These are phyloP conservation scores for Liasis olivaceus DNA, from an alignment of 2,797 vertebrate species.

Conservation along the genomic window DNA sequence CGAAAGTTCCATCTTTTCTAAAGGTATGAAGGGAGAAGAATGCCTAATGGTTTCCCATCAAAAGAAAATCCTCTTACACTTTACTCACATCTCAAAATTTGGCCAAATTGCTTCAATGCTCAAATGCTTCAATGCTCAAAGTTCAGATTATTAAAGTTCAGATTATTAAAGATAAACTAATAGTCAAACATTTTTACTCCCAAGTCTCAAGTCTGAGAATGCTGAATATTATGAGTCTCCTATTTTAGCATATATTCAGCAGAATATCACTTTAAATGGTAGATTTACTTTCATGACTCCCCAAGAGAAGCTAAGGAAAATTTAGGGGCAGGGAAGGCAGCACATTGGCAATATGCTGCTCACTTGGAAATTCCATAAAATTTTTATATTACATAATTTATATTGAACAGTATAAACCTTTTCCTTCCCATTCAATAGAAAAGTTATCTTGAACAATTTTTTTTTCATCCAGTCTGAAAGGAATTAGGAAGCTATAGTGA, in stretches of 20 bases:
- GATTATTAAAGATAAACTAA: background rate
- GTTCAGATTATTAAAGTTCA: fast-evolving
- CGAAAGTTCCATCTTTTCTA: fast-evolving
- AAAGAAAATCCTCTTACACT: background rate
- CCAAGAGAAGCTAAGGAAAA: background rate
- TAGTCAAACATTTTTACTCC: fast-evolving
- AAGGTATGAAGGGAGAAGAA: fast-evolving
- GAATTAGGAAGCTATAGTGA: background rate
- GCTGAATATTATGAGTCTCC: fast-evolving
- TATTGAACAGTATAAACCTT: background rate
- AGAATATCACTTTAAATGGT: no score
- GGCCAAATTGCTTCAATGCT: background rate
- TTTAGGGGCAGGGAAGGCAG: background rate
- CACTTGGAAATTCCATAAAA: background rate
- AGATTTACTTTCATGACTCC: background rate
- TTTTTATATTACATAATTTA: background rate
- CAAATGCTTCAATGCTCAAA: fast-evolving
- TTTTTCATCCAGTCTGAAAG: background rate
- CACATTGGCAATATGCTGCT: background rate
- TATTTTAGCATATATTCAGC: background rate
- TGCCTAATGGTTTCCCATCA: background rate
- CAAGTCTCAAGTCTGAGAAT: fast-evolving
- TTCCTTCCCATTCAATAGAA: background rate
- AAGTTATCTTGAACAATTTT: background rate
- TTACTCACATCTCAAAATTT: background rate